Base-by-base conservation (phyloP, 35 echinoderm and acorn worm species). In the Eucidaris tribuloides region DNA sequence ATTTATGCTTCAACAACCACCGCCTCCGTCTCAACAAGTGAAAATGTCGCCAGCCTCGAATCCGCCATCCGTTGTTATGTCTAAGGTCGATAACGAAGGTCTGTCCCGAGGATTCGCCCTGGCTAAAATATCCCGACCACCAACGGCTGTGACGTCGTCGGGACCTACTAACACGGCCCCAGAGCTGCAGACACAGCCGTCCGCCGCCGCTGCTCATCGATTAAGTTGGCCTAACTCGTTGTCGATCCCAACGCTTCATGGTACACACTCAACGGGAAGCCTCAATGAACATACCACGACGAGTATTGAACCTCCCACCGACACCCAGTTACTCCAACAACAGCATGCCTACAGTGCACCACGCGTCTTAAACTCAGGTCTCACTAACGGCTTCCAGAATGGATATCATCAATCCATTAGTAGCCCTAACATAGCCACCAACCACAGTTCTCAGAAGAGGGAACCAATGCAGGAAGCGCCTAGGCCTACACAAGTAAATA, bases 81-180 rank as follows among this genome's bases (percentile, higher is more conserved):
- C 68, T 18, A 74, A 74, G 68, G 44, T 74, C 1, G 68, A 40
- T 7, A 74, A 74, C 37, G 38, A 40, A 11, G 68, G 68, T 44
- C 44, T 40, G n/a, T 74, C 68, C 2, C 38, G 68, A 74, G 68
- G 68, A 4, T 74, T 74, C 44, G 68, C 68, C 44, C 68, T 74
- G 24, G 68, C 68, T 2, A 74, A 40, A n/a, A 74, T 74, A 40
- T 42, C 37, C 38, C 13, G 38, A 74, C 68, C 68, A 38, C 29
- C n/a, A n/a, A n/a, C n/a, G n/a, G n/a, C 29, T 20, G 36, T 17
- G 37, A 74, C 11, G 1, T 22, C 29, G 25, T 74, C 38, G n/a
- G 35, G 44, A 44, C 68, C 14, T 42, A 74, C 2, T 5, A 74
- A 74, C 23, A 13, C 38, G 1, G 9, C 22, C 2, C 19, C 36